phyloP scores from a whole-genome alignment of 1,140 invertebrate species.

The Fopius arisanus region DNA sequence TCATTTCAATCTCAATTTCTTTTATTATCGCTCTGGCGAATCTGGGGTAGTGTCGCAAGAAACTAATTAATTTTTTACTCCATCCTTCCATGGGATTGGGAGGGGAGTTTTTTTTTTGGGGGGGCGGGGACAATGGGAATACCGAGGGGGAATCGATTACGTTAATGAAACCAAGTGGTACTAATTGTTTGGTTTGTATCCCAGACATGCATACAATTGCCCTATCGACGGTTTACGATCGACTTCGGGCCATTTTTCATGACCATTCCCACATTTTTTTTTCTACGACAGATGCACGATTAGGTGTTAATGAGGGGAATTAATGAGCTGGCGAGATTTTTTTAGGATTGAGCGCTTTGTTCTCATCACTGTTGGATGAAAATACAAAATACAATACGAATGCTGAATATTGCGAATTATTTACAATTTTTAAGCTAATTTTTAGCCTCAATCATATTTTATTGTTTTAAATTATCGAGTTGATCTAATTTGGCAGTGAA shows the following conservation, averaged over 20 bases:
- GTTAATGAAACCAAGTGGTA: not conserved
- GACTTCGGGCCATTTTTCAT: not conserved
- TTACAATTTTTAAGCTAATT: too few species aligned
- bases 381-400: too few species aligned
- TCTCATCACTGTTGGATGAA: too few species aligned
- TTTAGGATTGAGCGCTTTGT: too few species aligned
- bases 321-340: too few species aligned
- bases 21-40: not conserved
- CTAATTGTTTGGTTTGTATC: not conserved
- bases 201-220: not conserved
- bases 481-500: too few species aligned
- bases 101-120: not conserved
- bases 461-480: too few species aligned
- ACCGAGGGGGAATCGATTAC: not conserved
- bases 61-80: not conserved
- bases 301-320: slow-evolving; percentile 30
- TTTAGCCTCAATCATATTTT: too few species aligned
- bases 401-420: too few species aligned
- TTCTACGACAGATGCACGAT: not conserved
- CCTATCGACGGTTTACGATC: not conserved
- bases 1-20: not conserved
- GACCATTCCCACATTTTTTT: not conserved
- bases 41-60: not conserved
- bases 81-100: not conserved
- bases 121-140: not conserved